phyloP scores from a whole-genome alignment of 2,113 vertebrate genomes.

The Ancistrus triradiatus region DNA sequence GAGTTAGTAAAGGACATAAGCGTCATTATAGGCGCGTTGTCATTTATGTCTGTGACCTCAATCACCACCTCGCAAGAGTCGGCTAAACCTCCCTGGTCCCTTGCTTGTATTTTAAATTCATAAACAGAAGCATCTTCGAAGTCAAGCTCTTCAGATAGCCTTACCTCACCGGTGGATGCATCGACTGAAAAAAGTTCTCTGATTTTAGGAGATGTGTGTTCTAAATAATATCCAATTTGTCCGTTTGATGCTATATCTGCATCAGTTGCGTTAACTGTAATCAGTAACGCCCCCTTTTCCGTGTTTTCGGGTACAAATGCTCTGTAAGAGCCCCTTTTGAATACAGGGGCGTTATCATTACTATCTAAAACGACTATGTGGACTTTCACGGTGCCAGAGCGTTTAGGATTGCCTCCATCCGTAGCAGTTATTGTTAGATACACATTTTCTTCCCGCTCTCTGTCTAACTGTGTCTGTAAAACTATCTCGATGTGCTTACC shows the following conservation, averaged over 20 bases:
- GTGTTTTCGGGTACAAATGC: slow-evolving; percentile 57
- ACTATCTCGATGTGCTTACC: slow-evolving; percentile 56
- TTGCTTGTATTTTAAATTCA: slow-evolving; percentile 63
- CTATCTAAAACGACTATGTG: slow-evolving; percentile 58
- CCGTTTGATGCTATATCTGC: slow-evolving; percentile 60
- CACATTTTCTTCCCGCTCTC: slow-evolving; percentile 52
- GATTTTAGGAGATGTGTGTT: slow-evolving; percentile 42
- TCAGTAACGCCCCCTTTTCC: slow-evolving; percentile 47
- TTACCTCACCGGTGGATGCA: slow-evolving; percentile 55
- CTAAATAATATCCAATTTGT: slow-evolving; percentile 44
- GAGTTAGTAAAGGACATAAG: slow-evolving; percentile 51
- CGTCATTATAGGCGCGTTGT: slow-evolving; percentile 60
- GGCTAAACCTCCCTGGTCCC: slow-evolving; percentile 60
- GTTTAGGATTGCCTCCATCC: slow-evolving; percentile 57
- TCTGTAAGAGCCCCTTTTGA: slow-evolving; percentile 38
- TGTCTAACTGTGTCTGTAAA: slow-evolving; percentile 52
- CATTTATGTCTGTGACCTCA: slow-evolving; percentile 65
- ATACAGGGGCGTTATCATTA: slow-evolving; percentile 61
- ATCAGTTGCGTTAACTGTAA: slow-evolving; percentile 60
- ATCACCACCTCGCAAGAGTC: slow-evolving; percentile 64
- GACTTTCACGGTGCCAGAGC: slow-evolving; percentile 53
- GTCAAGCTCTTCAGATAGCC: slow-evolving; percentile 56
- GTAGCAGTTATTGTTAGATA: slow-evolving; percentile 50
- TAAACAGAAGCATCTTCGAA: slow-evolving; percentile 60
- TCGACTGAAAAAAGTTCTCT: slow-evolving; percentile 56